These are phyloP conservation scores for Pteropus rufus DNA, from an alignment of 2,797 vertebrate species.

Conservation along the genomic window DNA sequence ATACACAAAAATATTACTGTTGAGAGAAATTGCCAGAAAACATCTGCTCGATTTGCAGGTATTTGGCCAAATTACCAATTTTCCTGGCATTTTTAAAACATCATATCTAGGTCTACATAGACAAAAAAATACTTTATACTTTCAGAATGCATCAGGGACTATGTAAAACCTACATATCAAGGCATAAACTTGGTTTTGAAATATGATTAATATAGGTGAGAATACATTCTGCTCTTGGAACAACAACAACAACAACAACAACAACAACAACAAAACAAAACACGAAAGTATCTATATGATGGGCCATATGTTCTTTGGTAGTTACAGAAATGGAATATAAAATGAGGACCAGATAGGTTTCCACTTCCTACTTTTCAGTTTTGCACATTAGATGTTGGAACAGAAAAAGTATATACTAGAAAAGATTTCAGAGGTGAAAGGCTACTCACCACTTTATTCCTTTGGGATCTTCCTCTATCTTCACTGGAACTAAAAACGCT, in stretches of 20 bases:
- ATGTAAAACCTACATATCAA: slow-evolving; percentile 13
- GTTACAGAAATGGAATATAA: slow-evolving; percentile 20
- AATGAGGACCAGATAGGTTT: not conserved
- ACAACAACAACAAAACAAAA: not conserved
- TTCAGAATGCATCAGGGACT: not conserved
- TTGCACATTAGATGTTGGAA: not conserved
- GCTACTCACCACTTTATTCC: not conserved
- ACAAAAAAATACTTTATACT: not conserved
- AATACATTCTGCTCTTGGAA: slow-evolving; percentile 20
- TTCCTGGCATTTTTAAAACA: not conserved
- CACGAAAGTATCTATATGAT: not conserved
- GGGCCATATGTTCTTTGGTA: not conserved
- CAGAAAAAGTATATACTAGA: not conserved
- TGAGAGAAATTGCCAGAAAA: slow-evolving; percentile 27
- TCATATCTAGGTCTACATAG: not conserved
- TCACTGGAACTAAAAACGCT: not conserved
- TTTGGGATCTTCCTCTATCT: not conserved
- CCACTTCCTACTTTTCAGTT: slow-evolving; percentile 30
- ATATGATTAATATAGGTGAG: slow-evolving; percentile 30
- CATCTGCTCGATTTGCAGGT: not conserved
- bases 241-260: no score
- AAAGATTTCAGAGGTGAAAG: not conserved
- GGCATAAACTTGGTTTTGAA: slow-evolving; percentile 31
- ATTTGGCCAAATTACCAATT: not conserved
- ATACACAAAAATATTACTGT: not conserved